Base-by-base conservation (phyloP, 2,113 vertebrate species). In the Microtus pennsylvanicus region DNA sequence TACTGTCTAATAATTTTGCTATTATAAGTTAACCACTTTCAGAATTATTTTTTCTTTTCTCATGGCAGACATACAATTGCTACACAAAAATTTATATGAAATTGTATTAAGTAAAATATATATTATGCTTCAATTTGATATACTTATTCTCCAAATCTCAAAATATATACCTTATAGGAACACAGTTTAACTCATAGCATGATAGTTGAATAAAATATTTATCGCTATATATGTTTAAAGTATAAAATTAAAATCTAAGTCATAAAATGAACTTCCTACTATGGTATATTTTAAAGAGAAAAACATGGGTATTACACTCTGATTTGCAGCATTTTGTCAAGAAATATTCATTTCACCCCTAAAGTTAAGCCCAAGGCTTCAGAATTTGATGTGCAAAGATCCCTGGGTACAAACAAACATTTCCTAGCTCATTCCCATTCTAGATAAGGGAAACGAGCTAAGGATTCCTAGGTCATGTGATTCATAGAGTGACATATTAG, bases 121-220 rank as follows among this genome's bases (percentile, higher is more conserved):
- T 33, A 72, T 52, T 45, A 45, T 87, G 5, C 86, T 81, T 22
- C 1, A 13, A 63, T 74, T 16, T 65, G 12, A 35, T 5, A 63
- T 55, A 22, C 82, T 61, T 87, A 95, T 86, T 86, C 26, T 86
- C 47, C 92, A 95, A 65, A 16, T 74, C 65, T 55, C 52, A 55
- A 70, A 42, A 1, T 85, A 58, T 0, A 75, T 17, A 74, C 92
- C 19, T 85, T 86, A 50, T 0, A 93, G 12, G 3, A 45, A 38
- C 4, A 22, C 10, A 76, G 2, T 0, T 82, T 77, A 83, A 69
- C 42, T 78, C 70, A 86, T 14, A 93, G 65, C 16, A 55, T 16
- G 67, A 33, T 58, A 70, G 21, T 72, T 0, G 61, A 93, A 75
- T 92, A 65, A 38, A 5, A 0, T 63, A 2, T 52, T 81, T 69